phyloP scores from a whole-genome alignment of 1,140 invertebrate genomes.

The Atta colombica region DNA sequence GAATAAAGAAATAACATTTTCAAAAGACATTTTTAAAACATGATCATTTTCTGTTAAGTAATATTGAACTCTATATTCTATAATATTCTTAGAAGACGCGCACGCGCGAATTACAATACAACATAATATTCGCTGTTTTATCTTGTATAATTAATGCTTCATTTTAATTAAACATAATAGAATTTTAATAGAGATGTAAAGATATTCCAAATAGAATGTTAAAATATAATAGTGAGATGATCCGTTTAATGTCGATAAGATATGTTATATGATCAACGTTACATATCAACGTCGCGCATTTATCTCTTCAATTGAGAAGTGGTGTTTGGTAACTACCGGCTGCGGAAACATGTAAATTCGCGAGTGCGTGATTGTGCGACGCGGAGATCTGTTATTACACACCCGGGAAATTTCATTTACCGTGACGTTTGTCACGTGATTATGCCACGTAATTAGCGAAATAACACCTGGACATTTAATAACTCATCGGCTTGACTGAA shows the following conservation, averaged over 20 bases:
- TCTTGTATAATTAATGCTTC: not conserved
- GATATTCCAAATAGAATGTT: not conserved
- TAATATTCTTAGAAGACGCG: not conserved
- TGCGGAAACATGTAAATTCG: slow-evolving; percentile 42
- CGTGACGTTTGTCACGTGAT: slow-evolving; percentile 64
- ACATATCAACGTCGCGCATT: not conserved
- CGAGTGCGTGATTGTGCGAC: slow-evolving; percentile 17
- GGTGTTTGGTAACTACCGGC: slow-evolving; percentile 22
- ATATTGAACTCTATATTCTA: not conserved
- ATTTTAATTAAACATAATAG: not conserved
- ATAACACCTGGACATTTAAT: slow-evolving; percentile 69
- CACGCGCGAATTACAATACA: too few species aligned
- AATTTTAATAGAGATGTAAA: not conserved
- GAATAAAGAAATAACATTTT: not conserved
- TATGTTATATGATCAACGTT: not conserved
- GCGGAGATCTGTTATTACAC: slow-evolving; percentile 54
- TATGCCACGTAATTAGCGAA: slow-evolving; percentile 68
- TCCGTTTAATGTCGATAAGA: slow-evolving; percentile 19
- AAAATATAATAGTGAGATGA: not conserved
- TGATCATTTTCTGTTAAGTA: not conserved
- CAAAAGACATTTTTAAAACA: not conserved
- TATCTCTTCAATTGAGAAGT: slow-evolving; percentile 34
- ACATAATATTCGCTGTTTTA: not conserved
- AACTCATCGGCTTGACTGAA: slow-evolving; percentile 60
- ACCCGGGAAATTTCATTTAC: slow-evolving; percentile 63